Conservation (phyloP, 2,797 vertebrate genomes). For the Arctocebus calabarensis region DNA sequence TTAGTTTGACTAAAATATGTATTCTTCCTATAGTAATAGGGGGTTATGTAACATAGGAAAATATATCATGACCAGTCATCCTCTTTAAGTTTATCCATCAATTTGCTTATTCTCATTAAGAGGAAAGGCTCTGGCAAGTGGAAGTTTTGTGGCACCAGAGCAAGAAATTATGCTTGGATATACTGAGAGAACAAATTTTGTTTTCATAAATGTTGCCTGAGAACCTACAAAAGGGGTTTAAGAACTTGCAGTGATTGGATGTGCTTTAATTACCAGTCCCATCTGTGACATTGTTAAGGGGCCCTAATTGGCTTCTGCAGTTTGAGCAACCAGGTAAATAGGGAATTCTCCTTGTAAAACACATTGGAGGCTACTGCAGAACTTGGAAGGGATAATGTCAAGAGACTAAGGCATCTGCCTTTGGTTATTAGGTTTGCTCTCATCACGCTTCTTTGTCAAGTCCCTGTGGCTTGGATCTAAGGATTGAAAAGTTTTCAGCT, state of each 20-base stretch:
- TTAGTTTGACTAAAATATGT: background rate
- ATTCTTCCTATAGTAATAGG: background rate
- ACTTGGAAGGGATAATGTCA: background rate
- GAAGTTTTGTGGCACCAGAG: background rate
- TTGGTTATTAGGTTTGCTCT: background rate
- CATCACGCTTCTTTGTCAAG: background rate
- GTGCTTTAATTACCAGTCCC: background rate
- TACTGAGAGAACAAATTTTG: background rate
- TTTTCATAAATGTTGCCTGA: background rate
- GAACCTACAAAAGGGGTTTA: background rate
- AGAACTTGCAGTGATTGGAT: background rate
- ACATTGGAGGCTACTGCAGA: background rate
- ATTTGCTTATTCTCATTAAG: background rate
- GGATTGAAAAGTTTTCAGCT: slow-evolving; percentile 26
- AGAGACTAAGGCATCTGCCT: background rate
- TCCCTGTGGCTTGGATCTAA: slow-evolving; percentile 23
- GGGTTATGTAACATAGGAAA: background rate
- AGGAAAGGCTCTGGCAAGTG: background rate
- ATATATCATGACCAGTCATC: background rate
- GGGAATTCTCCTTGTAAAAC: background rate
- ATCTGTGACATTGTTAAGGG: background rate
- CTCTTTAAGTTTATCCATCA: background rate
- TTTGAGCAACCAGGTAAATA: slow-evolving; percentile 6
- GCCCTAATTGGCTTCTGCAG: background rate
- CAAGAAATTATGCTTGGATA: background rate